These are phyloP conservation scores for Etheostoma perlongum DNA, from an alignment of 2,797 vertebrate species.

Conservation along the genomic window DNA sequence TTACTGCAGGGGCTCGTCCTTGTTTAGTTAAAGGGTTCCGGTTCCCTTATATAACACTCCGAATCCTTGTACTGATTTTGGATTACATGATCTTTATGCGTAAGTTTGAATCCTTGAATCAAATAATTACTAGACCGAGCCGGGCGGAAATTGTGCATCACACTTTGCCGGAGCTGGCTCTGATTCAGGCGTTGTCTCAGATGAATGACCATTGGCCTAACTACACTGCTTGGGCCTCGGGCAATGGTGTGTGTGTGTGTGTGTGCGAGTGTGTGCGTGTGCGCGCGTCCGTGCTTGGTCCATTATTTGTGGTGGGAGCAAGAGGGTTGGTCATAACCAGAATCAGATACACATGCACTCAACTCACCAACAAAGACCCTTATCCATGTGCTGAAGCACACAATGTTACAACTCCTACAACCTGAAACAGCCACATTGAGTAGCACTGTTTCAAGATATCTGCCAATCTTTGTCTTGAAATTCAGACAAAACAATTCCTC, in stretches of 20 bases:
- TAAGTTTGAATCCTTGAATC: constrained; percentile 67
- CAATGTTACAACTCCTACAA: constrained; percentile 22
- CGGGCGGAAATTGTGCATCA: constrained; percentile 56
- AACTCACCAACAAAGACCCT: constrained; percentile 32
- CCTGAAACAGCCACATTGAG: constrained; percentile 44
- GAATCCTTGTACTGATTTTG: constrained; percentile 65
- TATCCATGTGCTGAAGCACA: constrained; percentile 7
- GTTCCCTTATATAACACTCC: constrained; percentile 76
- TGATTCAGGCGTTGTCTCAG: constrained; percentile 64
- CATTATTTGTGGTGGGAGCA: constrained; percentile 24
- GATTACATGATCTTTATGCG: constrained; percentile 63
- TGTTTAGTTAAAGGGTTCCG: constrained; percentile 72
- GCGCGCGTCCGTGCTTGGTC: constrained; percentile 5
- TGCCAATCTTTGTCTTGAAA: constrained; percentile 64
- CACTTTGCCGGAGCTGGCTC: constrained; percentile 56
- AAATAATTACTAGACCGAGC: constrained; percentile 51
- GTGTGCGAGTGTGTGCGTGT: neutral
- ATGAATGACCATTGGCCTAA: constrained; percentile 70
- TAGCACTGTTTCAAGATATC: constrained; percentile 45
- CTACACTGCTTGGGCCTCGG: constrained; percentile 53
- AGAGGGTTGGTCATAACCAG: constrained; percentile 27
- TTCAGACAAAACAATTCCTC: constrained; percentile 75
- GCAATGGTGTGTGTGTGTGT: constrained; percentile 5
- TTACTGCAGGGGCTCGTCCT: constrained; percentile 71
- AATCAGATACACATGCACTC: constrained; percentile 19